phyloP scores from a whole-genome alignment of 2,888 invertebrate genomes.

The Lypha dubia region DNA sequence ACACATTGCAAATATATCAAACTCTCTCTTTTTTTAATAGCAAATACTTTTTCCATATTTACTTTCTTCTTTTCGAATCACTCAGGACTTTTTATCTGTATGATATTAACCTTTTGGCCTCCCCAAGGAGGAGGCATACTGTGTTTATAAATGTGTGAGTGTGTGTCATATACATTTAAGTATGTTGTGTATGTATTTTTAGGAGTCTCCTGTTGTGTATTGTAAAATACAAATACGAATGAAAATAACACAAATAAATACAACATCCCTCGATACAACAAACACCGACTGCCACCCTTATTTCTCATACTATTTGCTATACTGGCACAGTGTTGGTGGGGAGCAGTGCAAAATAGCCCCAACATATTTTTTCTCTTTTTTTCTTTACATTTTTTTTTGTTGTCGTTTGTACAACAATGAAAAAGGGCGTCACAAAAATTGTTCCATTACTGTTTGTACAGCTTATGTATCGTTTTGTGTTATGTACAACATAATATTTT shows the following conservation, averaged over 20 bases:
- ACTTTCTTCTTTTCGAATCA: slow-evolving; percentile 62
- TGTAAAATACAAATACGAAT: slow-evolving; percentile 66
- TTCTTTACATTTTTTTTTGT: slow-evolving; percentile 32
- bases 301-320: slow-evolving; percentile 58
- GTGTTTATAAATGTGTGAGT: slow-evolving; percentile 3
- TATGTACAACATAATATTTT: slow-evolving; percentile 49
- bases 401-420: slow-evolving; percentile 51
- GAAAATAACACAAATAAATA: slow-evolving; percentile 59
- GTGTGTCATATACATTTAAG: neutral
- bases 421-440: slow-evolving; percentile 73
- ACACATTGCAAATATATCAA: neutral
- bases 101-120: slow-evolving; percentile 74
- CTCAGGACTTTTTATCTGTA: slow-evolving; percentile 70
- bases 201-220: slow-evolving; percentile 59
- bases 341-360: slow-evolving; percentile 56
- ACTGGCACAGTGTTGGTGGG: slow-evolving; percentile 14
- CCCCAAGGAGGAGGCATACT: slow-evolving; percentile 71
- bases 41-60: slow-evolving; percentile 1
- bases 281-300: slow-evolving; percentile 52
- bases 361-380: slow-evolving; percentile 35
- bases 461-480: slow-evolving; percentile 53
- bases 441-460: slow-evolving; percentile 47
- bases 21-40: neutral
- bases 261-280: slow-evolving; percentile 64
- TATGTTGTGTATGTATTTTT: slow-evolving; percentile 20